Conservation (phyloP, 2,888 invertebrate species). For the Eupeodes latifasciatus region DNA sequence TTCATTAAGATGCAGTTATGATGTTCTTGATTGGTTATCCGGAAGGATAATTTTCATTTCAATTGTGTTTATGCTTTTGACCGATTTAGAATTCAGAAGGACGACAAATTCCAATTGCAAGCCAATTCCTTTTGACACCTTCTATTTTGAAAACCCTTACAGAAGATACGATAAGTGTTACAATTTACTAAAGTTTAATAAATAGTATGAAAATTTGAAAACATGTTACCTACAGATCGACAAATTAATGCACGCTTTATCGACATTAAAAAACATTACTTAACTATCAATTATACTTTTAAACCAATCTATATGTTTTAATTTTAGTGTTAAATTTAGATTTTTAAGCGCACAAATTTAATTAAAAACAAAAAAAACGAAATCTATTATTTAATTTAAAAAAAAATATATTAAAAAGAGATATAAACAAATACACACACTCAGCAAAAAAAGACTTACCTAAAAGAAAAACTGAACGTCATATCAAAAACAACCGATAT, state of each 20-base stretch:
- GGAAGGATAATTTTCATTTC: too few relatives aligned
- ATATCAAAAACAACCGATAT: slow-evolving; percentile 78
- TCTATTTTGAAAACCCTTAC: too few relatives aligned
- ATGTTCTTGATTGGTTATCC: too few relatives aligned
- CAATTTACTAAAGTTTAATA: too few relatives aligned
- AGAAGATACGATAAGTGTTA: too few relatives aligned
- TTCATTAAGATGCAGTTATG: too few relatives aligned
- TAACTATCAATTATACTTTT: slow-evolving; percentile 9
- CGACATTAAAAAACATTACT: background rate
- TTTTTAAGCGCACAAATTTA: slow-evolving; percentile 70
- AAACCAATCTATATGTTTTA: background rate
- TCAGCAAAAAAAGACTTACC: slow-evolving; percentile 78
- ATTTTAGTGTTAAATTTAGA: slow-evolving; percentile 32
- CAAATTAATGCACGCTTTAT: background rate
- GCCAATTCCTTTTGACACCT: too few relatives aligned
- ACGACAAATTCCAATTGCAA: too few relatives aligned
- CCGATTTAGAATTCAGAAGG: too few relatives aligned
- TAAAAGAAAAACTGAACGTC: slow-evolving; percentile 78
- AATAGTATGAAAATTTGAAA: too few relatives aligned
- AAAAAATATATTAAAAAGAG: slow-evolving; percentile 2
- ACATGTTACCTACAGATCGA: too few relatives aligned
- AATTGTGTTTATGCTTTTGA: too few relatives aligned
- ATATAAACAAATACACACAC: slow-evolving; percentile 40
- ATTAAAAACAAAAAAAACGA: slow-evolving; percentile 4
- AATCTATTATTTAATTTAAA: slow-evolving; percentile 26